Percentiles rank a stretch among this genome's conserved stretches.
phyloP scores from a whole-genome alignment of 1,140 invertebrate genomes.

The Leptoteleia sp. region DNA sequence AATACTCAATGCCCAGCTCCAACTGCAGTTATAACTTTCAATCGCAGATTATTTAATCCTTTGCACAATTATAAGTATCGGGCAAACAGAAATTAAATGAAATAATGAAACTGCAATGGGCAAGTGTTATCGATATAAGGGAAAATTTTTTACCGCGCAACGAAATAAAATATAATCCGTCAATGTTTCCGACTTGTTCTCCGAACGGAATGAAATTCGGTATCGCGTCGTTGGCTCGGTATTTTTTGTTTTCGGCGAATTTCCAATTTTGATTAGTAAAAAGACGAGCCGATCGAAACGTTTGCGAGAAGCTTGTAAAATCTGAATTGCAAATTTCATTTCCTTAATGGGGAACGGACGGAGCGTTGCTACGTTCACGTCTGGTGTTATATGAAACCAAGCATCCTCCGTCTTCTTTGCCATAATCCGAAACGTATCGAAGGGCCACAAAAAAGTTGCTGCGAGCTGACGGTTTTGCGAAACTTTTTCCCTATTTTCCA shows the following conservation, averaged over 20 bases:
- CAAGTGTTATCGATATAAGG: neutral
- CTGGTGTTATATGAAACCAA: slow-evolving; percentile 66
- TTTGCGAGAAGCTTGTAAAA: slow-evolving; percentile 64
- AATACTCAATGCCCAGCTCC: too few species aligned
- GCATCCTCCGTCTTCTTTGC: slow-evolving; percentile 64
- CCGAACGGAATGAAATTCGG: slow-evolving; percentile 19
- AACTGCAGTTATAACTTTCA: too few species aligned
- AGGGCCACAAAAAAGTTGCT: slow-evolving; percentile 63
- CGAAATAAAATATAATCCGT: slow-evolving; percentile 21
- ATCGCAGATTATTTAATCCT: too few species aligned
- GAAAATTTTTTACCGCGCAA: slow-evolving; percentile 12
- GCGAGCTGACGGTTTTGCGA: slow-evolving; percentile 60
- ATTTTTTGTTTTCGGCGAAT: slow-evolving; percentile 57
- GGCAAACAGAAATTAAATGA: too few species aligned
- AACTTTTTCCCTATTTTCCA: slow-evolving; percentile 65
- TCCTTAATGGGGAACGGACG: slow-evolving; percentile 65
- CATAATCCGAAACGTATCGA: slow-evolving; percentile 65
- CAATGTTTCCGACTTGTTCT: slow-evolving; percentile 37
- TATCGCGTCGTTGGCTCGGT: slow-evolving; percentile 14
- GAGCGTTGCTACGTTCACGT: slow-evolving; percentile 55
- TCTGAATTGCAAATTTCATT: slow-evolving; percentile 68
- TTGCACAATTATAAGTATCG: too few species aligned
- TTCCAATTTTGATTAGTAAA: slow-evolving; percentile 65
- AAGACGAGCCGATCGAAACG: slow-evolving; percentile 62
- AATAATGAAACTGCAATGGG: too few species aligned